Percentiles rank a stretch among this genome's conserved stretches.
Conservation (phyloP, 64 coral and sea anemone species). For the Pocillopora verrucosa region DNA sequence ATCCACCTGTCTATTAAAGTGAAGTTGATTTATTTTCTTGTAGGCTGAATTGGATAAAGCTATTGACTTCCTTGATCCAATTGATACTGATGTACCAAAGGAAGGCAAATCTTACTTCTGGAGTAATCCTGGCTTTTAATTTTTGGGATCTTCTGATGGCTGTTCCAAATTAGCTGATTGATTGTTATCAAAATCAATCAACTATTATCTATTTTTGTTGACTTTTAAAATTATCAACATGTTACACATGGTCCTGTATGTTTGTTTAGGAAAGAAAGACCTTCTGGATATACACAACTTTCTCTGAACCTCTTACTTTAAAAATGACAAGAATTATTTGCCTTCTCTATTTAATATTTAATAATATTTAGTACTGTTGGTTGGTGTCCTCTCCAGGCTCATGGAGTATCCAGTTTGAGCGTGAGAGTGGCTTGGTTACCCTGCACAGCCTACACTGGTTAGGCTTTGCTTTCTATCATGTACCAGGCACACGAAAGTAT, state of each 20-base stretch:
- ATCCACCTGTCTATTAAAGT: neutral
- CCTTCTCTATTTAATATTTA: neutral
- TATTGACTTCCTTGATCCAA: constrained; percentile 95
- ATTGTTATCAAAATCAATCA: too few relatives aligned
- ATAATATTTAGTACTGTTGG: too few relatives aligned
- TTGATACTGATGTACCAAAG: constrained; percentile 95
- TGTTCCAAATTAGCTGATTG: too few relatives aligned
- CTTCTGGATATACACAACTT: too few relatives aligned
- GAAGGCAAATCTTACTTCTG: constrained; percentile 52
- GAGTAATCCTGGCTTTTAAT: too few relatives aligned
- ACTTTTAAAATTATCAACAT: too few relatives aligned
- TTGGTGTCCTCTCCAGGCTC: constrained; percentile 58
- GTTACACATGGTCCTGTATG: too few relatives aligned
- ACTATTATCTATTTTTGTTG: too few relatives aligned
- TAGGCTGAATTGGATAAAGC: constrained; percentile 91
- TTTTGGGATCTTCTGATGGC: too few relatives aligned
- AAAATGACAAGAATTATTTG: neutral
- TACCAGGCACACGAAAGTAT: constrained; percentile 88
- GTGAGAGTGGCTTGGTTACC: constrained; percentile 86
- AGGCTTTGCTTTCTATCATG: constrained; percentile 91
- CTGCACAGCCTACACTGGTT: constrained; percentile 95
- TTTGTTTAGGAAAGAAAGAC: too few relatives aligned
- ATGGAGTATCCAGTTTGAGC: constrained; percentile 98
- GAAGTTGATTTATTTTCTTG: neutral
- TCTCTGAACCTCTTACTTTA: too few relatives aligned